phyloP scores from a whole-genome alignment of 2,113 vertebrate species.

The Ovis aries region ARS-UI_Ramb_v3.0 NC_056080.1:98736001-98736500 shows the following conservation, averaged over 20 bases:
- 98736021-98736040: neutral
- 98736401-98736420: neutral
- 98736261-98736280: neutral
- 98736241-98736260: neutral
- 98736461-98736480: constrained; percentile 20
- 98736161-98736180: constrained; percentile 13
- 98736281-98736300: neutral
- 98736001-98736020: neutral
- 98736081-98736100: constrained; percentile 17
- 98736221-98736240: constrained; percentile 9
- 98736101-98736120: constrained; percentile 25
- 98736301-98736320: neutral
- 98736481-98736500: constrained; percentile 82
- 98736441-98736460: neutral
- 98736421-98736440: constrained; percentile 3
- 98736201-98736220: neutral
- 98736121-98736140: constrained; percentile 39
- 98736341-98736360: constrained; percentile 13
- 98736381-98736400: constrained; percentile 2
- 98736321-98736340: constrained; percentile 24
- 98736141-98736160: neutral
- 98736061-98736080: constrained; percentile 32
- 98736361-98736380: constrained; percentile 29
- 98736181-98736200: constrained; percentile 15
- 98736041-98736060: constrained; percentile 1